These are phyloP conservation scores for Myotis myotis DNA, from an alignment of 2,797 vertebrate genomes.

Conservation along the genomic window DNA sequence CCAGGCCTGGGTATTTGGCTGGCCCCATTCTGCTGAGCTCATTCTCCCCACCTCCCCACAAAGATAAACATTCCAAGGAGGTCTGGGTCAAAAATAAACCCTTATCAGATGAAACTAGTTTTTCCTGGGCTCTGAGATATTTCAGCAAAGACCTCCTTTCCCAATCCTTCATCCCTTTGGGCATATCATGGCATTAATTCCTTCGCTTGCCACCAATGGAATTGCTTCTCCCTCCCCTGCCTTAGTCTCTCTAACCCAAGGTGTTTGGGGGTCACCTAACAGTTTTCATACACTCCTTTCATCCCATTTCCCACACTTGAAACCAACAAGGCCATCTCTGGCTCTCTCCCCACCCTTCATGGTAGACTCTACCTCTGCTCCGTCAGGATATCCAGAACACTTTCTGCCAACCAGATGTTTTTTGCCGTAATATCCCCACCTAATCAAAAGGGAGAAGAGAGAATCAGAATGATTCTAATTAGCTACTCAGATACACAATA, in stretches of 20 bases:
- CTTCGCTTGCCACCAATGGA: background rate
- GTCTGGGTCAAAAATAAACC: constrained; percentile 79
- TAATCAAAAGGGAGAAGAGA: constrained; percentile 72
- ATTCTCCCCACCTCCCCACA: constrained; percentile 34
- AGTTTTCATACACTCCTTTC: background rate
- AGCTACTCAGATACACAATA: background rate
- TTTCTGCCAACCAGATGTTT: constrained; percentile 96
- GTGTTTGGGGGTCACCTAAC: background rate
- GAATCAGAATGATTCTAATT: constrained; percentile 50
- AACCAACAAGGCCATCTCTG: background rate
- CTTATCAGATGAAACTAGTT: constrained; percentile 77
- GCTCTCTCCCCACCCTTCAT: background rate
- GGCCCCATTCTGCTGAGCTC: constrained; percentile 64
- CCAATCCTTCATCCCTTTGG: background rate
- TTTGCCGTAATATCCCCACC: constrained; percentile 95
- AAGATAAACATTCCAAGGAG: constrained; percentile 80
- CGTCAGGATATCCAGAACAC: constrained; percentile 92
- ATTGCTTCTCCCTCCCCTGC: background rate
- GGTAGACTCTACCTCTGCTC: constrained; percentile 90
- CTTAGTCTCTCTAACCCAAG: background rate
- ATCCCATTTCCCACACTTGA: background rate
- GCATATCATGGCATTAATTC: background rate
- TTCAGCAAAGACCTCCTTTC: constrained; percentile 51
- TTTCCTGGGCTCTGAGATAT: constrained; percentile 67
- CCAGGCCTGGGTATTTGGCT: constrained; percentile 50